phyloP scores from a whole-genome alignment of 2,888 invertebrate genomes.

The Neocrepidodera transversa region DNA sequence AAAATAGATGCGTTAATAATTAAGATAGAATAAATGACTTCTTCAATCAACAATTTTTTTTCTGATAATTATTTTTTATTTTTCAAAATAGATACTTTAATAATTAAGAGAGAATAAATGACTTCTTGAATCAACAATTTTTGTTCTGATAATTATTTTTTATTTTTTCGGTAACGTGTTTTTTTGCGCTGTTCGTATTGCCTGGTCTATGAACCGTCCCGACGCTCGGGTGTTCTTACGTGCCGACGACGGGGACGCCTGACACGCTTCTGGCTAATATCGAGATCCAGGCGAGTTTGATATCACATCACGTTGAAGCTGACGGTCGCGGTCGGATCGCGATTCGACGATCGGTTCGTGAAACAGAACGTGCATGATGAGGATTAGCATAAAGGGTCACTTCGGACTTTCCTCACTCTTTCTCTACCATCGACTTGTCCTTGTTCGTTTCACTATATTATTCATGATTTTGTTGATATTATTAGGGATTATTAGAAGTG shows the following conservation, averaged over 20 bases:
- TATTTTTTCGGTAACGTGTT: no score
- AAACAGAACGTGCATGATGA: not conserved
- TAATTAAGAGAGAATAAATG: no score
- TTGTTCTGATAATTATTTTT: no score
- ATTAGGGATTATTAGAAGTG: no score
- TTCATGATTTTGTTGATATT: not conserved
- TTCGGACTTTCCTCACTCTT: conserved; percentile 12
- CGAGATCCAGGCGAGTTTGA: conserved; percentile 21
- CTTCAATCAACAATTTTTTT: no score
- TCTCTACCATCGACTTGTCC: not conserved
- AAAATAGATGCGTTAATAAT: no score
- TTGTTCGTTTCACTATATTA: not conserved
- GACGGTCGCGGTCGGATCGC: conserved; percentile 1
- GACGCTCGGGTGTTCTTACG: conserved; percentile 14
- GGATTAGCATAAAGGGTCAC: conserved; percentile 29
- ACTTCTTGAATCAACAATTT: no score
- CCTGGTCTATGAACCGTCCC: no score
- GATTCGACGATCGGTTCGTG: conserved; percentile 10
- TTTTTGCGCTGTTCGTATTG: no score
- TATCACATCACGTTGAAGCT: conserved; percentile 17
- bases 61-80: no score
- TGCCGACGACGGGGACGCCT: conserved; percentile 13
- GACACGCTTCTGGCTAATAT: conserved; percentile 27
- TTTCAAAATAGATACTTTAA: no score
- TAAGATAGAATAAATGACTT: no score